Conservation (phyloP, 23 tunicate genomes). For the Pegea sp. region DNA sequence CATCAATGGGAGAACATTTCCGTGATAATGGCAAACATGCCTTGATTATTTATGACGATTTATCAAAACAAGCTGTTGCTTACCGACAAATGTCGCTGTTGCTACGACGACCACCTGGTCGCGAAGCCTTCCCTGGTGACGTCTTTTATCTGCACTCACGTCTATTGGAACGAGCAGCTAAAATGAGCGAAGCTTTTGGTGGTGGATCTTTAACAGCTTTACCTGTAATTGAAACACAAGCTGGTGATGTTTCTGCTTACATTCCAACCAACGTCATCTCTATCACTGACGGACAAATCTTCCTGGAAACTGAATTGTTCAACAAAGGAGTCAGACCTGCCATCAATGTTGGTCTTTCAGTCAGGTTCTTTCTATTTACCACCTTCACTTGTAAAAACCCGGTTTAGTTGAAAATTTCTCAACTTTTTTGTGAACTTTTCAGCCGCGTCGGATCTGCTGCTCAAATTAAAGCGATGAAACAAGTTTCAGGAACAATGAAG, state of each 20-base stretch:
- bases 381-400: no score
- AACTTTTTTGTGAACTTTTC: no score
- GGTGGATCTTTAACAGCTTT: slow-evolving; percentile 98
- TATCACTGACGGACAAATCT: slow-evolving; percentile 99
- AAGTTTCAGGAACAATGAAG: slow-evolving; percentile 99
- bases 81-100: slow-evolving; percentile 99
- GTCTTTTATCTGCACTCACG: slow-evolving; percentile 99
- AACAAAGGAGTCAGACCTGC: slow-evolving; percentile 99
- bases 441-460: slow-evolving; percentile 99
- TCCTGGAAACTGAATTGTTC: slow-evolving; percentile 99
- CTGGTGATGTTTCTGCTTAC: slow-evolving; percentile 99
- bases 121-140: slow-evolving; percentile 99
- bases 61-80: slow-evolving; percentile 99
- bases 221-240: slow-evolving; percentile 97
- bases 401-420: no score
- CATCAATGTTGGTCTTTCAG: slow-evolving; percentile 99
- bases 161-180: slow-evolving; percentile 95
- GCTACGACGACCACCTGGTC: slow-evolving; percentile 98
- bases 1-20: slow-evolving; percentile 98
- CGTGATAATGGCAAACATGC: slow-evolving; percentile 98
- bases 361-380: no score
- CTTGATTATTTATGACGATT: slow-evolving; percentile 91
- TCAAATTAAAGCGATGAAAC: slow-evolving; percentile 98
- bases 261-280: slow-evolving; percentile 99
- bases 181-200: slow-evolving; percentile 92